Evolutionary conservation across 2,888 invertebrate species (phyloP).

Genomic region (Dascillus cervinus): DNA sequence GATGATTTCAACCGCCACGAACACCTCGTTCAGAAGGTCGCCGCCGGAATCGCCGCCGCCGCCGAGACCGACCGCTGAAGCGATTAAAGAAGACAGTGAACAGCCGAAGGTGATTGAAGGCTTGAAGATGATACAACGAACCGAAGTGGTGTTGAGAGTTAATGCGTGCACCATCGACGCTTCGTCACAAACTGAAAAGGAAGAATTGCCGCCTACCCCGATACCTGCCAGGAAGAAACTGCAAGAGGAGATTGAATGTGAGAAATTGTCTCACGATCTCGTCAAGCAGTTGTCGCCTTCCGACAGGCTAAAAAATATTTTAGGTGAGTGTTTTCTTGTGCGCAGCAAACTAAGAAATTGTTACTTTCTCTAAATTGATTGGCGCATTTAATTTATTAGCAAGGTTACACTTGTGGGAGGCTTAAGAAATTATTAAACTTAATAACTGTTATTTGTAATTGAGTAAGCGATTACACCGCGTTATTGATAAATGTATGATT

Average conservation of each 20-base stretch:
- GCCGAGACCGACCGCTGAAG: conserved; percentile 36
- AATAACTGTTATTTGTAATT: too few species aligned
- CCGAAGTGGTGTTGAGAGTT: conserved; percentile 55
- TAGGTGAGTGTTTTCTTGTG: conserved; percentile 44
- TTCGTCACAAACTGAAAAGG: conserved; percentile 40
- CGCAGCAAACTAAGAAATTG: too few species aligned
- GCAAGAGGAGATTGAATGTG: conserved; percentile 73
- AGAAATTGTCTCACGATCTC: conserved; percentile 58
- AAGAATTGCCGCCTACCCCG: conserved; percentile 39
- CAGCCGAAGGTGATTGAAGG: conserved; percentile 41
- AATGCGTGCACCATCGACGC: conserved; percentile 56
- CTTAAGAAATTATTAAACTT: too few species aligned
- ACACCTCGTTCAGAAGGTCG: conserved; percentile 20
- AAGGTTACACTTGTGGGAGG: too few species aligned
- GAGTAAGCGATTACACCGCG: too few species aligned
- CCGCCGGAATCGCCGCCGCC: conserved; percentile 23
- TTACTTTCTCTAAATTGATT: too few species aligned
- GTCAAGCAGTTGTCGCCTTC: conserved; percentile 54
- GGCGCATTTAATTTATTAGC: too few species aligned
- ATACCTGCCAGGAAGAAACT: conserved; percentile 52
- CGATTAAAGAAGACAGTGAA: conserved; percentile 35
- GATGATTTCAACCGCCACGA: conserved; percentile 31
- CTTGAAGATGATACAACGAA: conserved; percentile 53
- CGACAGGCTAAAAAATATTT: conserved; percentile 59
- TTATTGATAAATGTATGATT: too few species aligned